A percentile compares a stretch with the other conserved stretches of the same genome.
Conservation (phyloP, 1,140 invertebrate species). For the Monomorium pharaonis region DNA sequence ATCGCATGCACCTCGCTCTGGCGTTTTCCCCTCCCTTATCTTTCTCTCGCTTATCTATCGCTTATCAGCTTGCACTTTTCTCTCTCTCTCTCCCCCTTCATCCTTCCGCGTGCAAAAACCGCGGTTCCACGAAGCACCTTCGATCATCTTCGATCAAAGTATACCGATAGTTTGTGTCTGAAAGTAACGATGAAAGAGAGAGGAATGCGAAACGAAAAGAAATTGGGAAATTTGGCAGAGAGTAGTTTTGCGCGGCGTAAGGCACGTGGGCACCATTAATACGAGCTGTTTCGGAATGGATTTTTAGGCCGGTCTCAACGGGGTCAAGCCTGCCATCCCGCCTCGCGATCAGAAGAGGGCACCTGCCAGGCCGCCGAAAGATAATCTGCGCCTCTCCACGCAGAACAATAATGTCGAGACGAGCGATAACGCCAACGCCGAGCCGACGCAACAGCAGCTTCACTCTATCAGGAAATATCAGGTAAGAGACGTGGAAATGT, state of each 20-base stretch:
- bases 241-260: conserved; percentile 43
- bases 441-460: conserved; percentile 93
- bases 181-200: neutral
- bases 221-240: conserved; percentile 34
- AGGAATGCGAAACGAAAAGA: conserved; percentile 27
- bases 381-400: conserved; percentile 82
- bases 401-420: conserved; percentile 85
- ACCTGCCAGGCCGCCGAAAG: conserved; percentile 89
- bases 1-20: neutral
- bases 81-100: neutral
- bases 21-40: neutral
- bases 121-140: neutral
- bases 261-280: conserved; percentile 66
- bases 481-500: conserved; percentile 84
- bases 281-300: conserved; percentile 68
- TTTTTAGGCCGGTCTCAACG: conserved; percentile 86
- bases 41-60: conserved; percentile 16
- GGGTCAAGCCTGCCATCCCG: conserved; percentile 90
- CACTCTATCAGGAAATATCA: conserved; percentile 96
- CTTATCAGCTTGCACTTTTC: neutral
- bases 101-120: neutral
- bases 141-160: neutral
- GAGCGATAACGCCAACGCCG: conserved; percentile 85
- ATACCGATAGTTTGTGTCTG: neutral
- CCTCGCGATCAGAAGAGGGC: conserved; percentile 90